Conservation (phyloP, 1,140 invertebrate species). For the Sipha flava region DNA sequence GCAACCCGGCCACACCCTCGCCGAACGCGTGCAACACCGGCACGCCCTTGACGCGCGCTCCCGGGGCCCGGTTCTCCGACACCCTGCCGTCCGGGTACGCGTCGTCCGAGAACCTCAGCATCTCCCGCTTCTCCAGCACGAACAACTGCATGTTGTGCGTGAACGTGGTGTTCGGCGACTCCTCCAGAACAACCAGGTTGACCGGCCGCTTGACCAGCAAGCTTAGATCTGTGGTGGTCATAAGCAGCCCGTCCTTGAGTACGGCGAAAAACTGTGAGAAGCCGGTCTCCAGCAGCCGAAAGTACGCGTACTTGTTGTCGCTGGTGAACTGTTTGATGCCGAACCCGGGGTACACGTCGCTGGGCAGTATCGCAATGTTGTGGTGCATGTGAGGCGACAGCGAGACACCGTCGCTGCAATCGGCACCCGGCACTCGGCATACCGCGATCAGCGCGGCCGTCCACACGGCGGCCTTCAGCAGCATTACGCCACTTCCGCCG, state of each 20-base stretch:
- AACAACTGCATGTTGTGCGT: conserved; percentile 71
- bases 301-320: conserved; percentile 49
- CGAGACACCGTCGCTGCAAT: neutral
- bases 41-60: conserved; percentile 58
- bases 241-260: conserved; percentile 76
- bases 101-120: conserved; percentile 65
- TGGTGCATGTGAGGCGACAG: conserved; percentile 33
- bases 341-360: conserved; percentile 77
- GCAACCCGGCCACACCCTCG: conserved; percentile 38
- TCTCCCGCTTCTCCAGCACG: conserved; percentile 68
- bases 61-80: conserved; percentile 61
- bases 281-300: conserved; percentile 62
- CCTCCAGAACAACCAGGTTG: conserved; percentile 69
- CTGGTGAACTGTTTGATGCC: conserved; percentile 64
- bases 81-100: conserved; percentile 56
- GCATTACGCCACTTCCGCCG: neutral
- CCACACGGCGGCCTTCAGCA: neutral
- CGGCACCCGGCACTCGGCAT: neutral
- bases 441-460: neutral
- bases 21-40: conserved; percentile 52
- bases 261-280: conserved; percentile 76
- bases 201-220: conserved; percentile 71
- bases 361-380: conserved; percentile 45
- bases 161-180: conserved; percentile 64
- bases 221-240: conserved; percentile 75